Percentiles rank a stretch among this genome's conserved stretches.
These are phyloP conservation scores for Labeo catla DNA, from an alignment of 2,113 vertebrate genomes.

Conservation along the genomic window DNA sequence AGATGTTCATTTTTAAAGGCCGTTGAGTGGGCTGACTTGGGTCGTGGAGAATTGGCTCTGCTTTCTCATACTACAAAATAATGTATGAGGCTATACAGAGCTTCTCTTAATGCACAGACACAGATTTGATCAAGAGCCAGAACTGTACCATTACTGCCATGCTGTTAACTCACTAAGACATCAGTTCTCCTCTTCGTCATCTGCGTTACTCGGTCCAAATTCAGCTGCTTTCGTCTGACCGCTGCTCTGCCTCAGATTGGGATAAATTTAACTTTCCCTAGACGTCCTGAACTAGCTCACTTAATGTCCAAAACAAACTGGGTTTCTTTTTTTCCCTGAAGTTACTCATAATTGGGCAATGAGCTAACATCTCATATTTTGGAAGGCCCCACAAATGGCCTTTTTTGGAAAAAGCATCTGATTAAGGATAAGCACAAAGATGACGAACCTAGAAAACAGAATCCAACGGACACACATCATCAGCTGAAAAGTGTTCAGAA, in stretches of 20 bases:
- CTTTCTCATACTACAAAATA: conserved; percentile 40
- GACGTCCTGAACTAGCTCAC: conserved; percentile 21
- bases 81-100: conserved; percentile 37
- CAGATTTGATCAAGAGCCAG: conserved; percentile 45
- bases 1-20: conserved; percentile 11
- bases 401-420: conserved; percentile 75
- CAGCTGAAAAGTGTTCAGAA: conserved; percentile 45
- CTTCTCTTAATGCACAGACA: not conserved
- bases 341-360: conserved; percentile 69
- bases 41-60: not conserved
- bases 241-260: conserved; percentile 44
- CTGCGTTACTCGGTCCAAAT: conserved; percentile 41
- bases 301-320: conserved; percentile 42
- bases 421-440: conserved; percentile 66
- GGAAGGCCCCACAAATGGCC: conserved; percentile 59
- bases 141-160: conserved; percentile 42
- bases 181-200: not conserved
- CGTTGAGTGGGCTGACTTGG: not conserved
- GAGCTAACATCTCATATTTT: conserved; percentile 63
- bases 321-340: conserved; percentile 50
- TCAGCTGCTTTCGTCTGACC: conserved; percentile 38
- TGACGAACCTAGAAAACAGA: conserved; percentile 63
- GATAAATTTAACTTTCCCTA: conserved; percentile 63
- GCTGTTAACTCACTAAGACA: conserved; percentile 27
- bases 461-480: conserved; percentile 62